phyloP scores from a whole-genome alignment of 1,140 invertebrate species.

The Melipona quadrifasciata region DNA sequence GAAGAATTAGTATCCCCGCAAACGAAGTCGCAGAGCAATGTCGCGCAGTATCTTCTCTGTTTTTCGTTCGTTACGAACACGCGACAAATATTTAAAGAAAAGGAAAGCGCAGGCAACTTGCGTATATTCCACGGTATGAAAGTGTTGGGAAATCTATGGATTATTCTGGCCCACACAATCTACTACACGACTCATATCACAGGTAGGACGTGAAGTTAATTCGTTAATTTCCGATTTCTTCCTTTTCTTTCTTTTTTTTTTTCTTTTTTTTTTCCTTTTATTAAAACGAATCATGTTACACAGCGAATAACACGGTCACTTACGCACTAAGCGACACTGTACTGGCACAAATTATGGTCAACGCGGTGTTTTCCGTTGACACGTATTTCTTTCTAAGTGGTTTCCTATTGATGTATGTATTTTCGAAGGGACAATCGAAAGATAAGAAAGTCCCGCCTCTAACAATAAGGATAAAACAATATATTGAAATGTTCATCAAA shows the following conservation, averaged over 20 bases:
- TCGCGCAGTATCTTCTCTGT: constrained; percentile 72
- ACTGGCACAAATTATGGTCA: constrained; percentile 75
- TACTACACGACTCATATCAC: constrained; percentile 67
- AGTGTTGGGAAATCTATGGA: constrained; percentile 82
- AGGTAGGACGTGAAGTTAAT: neutral
- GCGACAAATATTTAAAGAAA: constrained; percentile 72
- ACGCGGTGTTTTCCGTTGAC: constrained; percentile 80
- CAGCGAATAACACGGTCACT: constrained; percentile 73
- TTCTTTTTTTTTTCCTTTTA: neutral
- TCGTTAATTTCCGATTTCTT: neutral
- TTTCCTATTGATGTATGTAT: constrained; percentile 78
- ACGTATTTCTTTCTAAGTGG: constrained; percentile 82
- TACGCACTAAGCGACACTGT: constrained; percentile 73
- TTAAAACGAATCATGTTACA: neutral
- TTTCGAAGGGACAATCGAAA: constrained; percentile 70
- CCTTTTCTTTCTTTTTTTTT: accelerated
- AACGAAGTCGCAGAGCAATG: constrained; percentile 7
- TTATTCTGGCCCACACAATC: constrained; percentile 78
- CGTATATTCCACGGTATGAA: constrained; percentile 77
- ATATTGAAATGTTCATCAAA: constrained; percentile 70
- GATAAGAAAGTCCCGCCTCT: constrained; percentile 62
- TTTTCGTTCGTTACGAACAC: constrained; percentile 80
- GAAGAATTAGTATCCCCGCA: constrained; percentile 33
- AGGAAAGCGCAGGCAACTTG: constrained; percentile 66
- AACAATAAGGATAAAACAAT: constrained; percentile 65